Percentiles rank a stretch among this genome's conserved stretches.
Evolutionary conservation across 2,113 vertebrate species (phyloP).

Genomic region (Phyllostomus discolor): DNA sequence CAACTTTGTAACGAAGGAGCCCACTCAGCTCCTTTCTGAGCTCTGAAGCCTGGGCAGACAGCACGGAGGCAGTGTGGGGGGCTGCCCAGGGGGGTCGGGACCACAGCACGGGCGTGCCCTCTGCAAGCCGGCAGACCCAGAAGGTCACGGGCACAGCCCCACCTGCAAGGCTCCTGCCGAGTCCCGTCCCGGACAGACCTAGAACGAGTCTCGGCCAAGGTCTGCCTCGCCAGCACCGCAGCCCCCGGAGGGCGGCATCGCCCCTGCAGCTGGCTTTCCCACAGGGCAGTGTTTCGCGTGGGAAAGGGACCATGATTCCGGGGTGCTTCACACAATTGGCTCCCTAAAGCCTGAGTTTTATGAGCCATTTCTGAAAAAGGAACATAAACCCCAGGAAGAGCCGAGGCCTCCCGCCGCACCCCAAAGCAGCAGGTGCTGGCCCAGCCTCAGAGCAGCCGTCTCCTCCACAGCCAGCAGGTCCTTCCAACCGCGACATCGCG

Average conservation of each 20-base stretch:
- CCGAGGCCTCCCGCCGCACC: neutral
- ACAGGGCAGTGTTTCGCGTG: fast-evolving
- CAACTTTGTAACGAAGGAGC: neutral
- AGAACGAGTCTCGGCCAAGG: neutral
- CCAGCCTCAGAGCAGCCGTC: neutral
- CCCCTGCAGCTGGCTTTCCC: neutral
- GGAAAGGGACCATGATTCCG: neutral
- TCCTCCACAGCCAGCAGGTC: neutral
- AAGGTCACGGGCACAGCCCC: neutral
- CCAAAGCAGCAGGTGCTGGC: neutral
- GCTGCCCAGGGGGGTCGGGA: no score
- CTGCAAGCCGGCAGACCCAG: neutral
- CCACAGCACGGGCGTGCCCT: neutral
- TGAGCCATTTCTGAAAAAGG: neutral
- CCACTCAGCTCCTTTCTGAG: neutral
- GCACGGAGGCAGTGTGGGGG: neutral
- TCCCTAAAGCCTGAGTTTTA: neutral
- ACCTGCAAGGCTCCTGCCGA: neutral
- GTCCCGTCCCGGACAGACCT: neutral
- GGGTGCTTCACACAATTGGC: neutral
- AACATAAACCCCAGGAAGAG: neutral
- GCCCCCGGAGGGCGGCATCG: neutral
- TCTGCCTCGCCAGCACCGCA: neutral
- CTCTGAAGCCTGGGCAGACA: neutral
- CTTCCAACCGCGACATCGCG: neutral